These are phyloP conservation scores for Galago senegalensis DNA, from an alignment of 2,797 vertebrate species.

Conservation along the genomic window DNA sequence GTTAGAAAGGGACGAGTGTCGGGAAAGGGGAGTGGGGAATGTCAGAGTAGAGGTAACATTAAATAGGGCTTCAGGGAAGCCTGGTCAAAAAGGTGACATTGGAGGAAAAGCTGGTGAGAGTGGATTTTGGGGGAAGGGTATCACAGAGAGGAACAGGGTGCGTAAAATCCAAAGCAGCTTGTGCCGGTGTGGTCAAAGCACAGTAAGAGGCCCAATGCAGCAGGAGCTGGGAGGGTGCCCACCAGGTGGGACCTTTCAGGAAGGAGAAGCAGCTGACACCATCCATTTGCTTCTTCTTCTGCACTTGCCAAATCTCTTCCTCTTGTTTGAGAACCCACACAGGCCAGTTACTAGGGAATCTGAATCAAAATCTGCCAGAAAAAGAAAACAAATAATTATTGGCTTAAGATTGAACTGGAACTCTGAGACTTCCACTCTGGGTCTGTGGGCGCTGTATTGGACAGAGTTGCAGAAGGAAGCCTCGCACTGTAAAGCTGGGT, in stretches of 20 bases:
- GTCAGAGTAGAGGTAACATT: neutral
- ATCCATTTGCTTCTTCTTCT: neutral
- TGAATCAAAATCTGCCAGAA: neutral
- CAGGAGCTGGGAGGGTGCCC: neutral
- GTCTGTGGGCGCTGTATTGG: neutral
- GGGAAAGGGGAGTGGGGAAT: neutral
- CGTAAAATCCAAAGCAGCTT: neutral
- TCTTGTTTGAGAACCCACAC: neutral
- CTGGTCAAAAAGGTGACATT: neutral
- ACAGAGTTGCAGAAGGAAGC: neutral
- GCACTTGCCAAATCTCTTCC: neutral
- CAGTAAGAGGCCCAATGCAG: neutral
- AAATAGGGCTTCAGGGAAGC: neutral
- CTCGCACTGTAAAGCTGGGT: neutral
- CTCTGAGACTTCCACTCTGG: neutral
- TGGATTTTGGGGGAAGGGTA: neutral
- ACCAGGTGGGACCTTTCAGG: neutral
- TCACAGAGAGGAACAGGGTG: neutral
- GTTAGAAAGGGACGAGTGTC: neutral
- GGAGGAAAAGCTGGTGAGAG: neutral
- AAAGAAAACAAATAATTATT: neutral
- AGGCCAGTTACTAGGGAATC: neutral
- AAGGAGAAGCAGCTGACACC: neutral
- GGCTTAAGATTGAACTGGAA: neutral
- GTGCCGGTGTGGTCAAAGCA: neutral